Percentiles rank a stretch among this genome's conserved stretches.
These are phyloP conservation scores for Chloropsis hardwickii DNA, from an alignment of 2,113 vertebrate genomes.

Conservation along the genomic window DNA sequence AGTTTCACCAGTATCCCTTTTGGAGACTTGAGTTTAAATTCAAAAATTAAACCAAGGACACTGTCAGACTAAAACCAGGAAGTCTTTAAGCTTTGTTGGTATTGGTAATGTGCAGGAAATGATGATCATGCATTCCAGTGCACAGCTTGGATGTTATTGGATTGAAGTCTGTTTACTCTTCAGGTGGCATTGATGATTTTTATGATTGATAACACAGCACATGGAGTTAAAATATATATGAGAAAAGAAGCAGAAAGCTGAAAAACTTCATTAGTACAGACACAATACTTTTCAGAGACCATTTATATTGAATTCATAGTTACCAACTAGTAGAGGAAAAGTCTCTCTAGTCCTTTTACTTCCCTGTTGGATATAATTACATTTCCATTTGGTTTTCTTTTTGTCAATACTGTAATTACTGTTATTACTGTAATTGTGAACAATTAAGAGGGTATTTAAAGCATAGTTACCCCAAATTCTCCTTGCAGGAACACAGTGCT, in stretches of 20 bases:
- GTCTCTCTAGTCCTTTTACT: not conserved
- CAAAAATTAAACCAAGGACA: not conserved
- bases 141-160: not conserved
- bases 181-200: fast-evolving
- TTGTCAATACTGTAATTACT: not conserved
- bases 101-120: not conserved
- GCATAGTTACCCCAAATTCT: not conserved
- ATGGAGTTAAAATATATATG: not conserved
- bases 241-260: not conserved
- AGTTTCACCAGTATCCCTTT: not conserved
- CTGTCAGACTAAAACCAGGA: not conserved
- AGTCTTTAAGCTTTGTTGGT: not conserved
- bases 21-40: not conserved
- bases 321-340: not conserved
- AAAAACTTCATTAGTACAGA: not conserved
- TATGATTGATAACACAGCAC: not conserved
- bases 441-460: not conserved
- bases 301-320: not conserved
- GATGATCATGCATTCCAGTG: fast-evolving
- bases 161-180: not conserved
- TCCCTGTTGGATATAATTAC: not conserved
- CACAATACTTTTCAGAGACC: not conserved
- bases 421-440: no score
- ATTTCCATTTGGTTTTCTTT: constrained; percentile 18
- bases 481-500: not conserved